These are phyloP conservation scores for Eolophus roseicapilla DNA, from an alignment of 2,113 vertebrate species.

Conservation along the genomic window DNA sequence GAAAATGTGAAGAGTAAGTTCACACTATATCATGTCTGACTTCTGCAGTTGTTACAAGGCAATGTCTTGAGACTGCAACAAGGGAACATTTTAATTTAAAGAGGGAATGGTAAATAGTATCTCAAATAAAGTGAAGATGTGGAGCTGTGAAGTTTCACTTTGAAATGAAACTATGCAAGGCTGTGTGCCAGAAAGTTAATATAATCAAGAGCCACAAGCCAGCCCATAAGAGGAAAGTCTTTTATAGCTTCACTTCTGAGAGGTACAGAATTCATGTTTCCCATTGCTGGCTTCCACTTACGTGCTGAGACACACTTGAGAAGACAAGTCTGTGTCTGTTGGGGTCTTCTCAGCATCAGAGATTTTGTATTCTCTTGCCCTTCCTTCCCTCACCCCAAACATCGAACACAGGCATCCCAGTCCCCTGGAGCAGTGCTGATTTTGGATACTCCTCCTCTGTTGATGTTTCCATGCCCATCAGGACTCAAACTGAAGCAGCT, in stretches of 20 bases:
- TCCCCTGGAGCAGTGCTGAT: not conserved
- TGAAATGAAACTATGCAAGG: conserved; percentile 29
- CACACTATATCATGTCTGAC: not conserved
- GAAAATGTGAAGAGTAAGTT: not conserved
- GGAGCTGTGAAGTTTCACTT: conserved; percentile 34
- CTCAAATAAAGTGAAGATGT: not conserved
- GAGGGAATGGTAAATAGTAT: not conserved
- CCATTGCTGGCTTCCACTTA: not conserved
- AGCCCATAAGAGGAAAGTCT: conserved; percentile 43
- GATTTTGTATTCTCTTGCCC: not conserved
- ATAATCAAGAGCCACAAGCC: conserved; percentile 28
- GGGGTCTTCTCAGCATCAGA: not conserved
- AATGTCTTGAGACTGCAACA: not conserved
- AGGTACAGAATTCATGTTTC: not conserved
- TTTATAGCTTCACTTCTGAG: not conserved
- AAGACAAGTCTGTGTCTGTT: not conserved
- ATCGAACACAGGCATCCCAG: not conserved
- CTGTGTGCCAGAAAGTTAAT: not conserved
- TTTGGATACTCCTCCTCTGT: not conserved
- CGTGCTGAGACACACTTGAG: not conserved
- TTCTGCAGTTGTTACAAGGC: not conserved
- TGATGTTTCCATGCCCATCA: not conserved
- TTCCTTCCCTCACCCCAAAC: not conserved
- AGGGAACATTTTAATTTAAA: not conserved
- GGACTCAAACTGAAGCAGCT: not conserved